These are phyloP conservation scores for Acanthosepion lycidas DNA, from an alignment of 2,888 invertebrate species.

Conservation along the genomic window DNA sequence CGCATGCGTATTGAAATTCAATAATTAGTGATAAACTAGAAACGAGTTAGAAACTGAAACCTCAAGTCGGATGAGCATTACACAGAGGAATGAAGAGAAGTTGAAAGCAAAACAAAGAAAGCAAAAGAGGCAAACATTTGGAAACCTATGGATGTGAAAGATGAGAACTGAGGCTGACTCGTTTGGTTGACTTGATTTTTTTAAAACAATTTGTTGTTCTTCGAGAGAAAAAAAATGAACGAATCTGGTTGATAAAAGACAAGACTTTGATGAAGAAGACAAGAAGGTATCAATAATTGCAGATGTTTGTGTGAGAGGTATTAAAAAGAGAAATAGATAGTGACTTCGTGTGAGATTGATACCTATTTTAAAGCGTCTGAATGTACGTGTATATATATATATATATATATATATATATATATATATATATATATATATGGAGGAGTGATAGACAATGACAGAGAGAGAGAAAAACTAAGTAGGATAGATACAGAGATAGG, in stretches of 20 bases:
- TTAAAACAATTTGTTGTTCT: background rate
- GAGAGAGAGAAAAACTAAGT: no score
- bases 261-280: background rate
- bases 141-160: background rate
- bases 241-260: no score
- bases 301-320: background rate
- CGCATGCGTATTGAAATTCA: constrained; percentile 23
- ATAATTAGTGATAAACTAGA: background rate
- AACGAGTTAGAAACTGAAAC: background rate
- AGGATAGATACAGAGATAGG: no score
- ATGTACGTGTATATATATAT: background rate
- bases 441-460: no score
- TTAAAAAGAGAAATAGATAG: background rate
- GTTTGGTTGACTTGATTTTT: background rate
- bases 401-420: background rate
- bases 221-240: background rate
- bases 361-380: no score
- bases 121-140: background rate
- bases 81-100: background rate
- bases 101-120: background rate
- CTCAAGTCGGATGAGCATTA: background rate
- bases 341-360: background rate
- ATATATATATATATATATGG: background rate
- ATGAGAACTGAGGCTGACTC: background rate
- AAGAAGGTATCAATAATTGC: background rate